A percentile compares a stretch with the other conserved stretches of the same genome.
These are phyloP conservation scores for Noctua janthe DNA, from an alignment of 2,888 invertebrate genomes.

Conservation along the genomic window DNA sequence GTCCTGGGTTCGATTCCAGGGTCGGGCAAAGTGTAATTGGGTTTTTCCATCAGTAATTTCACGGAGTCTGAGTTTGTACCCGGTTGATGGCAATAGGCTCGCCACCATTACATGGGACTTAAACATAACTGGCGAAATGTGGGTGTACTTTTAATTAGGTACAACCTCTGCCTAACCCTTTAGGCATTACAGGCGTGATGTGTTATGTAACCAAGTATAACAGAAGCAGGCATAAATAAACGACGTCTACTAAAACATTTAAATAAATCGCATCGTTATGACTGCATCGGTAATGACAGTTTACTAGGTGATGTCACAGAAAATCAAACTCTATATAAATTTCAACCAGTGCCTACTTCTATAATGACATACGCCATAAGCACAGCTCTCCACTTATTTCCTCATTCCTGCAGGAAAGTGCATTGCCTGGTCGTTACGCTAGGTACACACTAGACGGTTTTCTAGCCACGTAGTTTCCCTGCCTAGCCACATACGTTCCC, in stretches of 20 bases:
- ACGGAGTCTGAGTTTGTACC: too few relatives aligned
- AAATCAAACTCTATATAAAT: slow-evolving; percentile 1
- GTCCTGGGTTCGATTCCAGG: too few relatives aligned
- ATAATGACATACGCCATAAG: background rate
- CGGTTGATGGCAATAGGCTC: too few relatives aligned
- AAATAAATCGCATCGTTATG: too few relatives aligned
- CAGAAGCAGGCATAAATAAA: background rate
- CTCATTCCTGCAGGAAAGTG: slow-evolving; percentile 62
- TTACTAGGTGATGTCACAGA: background rate
- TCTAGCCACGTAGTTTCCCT: slow-evolving; percentile 2
- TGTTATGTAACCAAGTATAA: background rate
- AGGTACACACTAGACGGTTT: slow-evolving; percentile 44
- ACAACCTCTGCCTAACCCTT: too few relatives aligned
- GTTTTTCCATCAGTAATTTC: too few relatives aligned
- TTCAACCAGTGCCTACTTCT: background rate
- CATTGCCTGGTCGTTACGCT: slow-evolving; percentile 46
- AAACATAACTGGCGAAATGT: too few relatives aligned
- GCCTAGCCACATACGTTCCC: slow-evolving; percentile 17
- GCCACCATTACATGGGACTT: too few relatives aligned
- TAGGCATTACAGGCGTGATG: too few relatives aligned
- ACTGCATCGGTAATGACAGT: background rate
- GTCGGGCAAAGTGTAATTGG: too few relatives aligned
- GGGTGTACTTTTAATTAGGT: too few relatives aligned
- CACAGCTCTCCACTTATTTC: slow-evolving; percentile 50
- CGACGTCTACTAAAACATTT: background rate